Conservation (phyloP, 2,888 invertebrate species). For the Stenodera caucasica region DNA sequence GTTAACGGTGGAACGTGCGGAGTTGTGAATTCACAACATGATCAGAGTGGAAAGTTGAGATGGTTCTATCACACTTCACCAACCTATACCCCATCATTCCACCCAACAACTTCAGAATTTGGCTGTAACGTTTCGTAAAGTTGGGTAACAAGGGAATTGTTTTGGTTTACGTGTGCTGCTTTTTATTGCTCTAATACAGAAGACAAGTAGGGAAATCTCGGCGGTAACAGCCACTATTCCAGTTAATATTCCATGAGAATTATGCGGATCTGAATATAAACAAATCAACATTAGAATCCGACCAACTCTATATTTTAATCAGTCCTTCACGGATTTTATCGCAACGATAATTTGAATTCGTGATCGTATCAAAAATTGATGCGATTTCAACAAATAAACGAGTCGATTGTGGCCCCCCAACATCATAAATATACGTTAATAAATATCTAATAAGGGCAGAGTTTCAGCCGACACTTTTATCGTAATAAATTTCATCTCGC, state of each 20-base stretch:
- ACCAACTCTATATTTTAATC: neutral
- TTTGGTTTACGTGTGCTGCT: conserved; percentile 40
- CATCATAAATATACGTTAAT: conserved; percentile 38
- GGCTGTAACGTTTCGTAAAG: conserved; percentile 21
- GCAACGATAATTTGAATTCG: no score
- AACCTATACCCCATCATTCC: neutral
- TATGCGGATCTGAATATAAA: neutral
- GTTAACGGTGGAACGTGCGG: conserved; percentile 30
- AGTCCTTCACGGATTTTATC: neutral
- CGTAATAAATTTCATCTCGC: conserved; percentile 14
- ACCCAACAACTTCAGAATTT: no score
- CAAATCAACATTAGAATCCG: neutral
- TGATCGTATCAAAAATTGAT: no score
- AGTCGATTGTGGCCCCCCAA: conserved; percentile 10
- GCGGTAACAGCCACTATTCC: neutral
- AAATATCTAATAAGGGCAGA: conserved; percentile 33
- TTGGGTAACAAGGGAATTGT: conserved; percentile 35
- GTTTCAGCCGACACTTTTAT: neutral
- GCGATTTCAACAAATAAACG: conserved; percentile 11
- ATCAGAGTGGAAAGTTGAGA: conserved; percentile 24
- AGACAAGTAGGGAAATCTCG: neutral
- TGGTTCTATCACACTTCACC: conserved; percentile 12
- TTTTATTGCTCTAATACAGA: conserved; percentile 35
- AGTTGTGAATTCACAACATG: conserved; percentile 38
- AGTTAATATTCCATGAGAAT: neutral